A percentile compares a stretch with the other conserved stretches of the same genome.
Conservation (phyloP, 1,140 invertebrate genomes). For the Heliconius eleuchia region DNA sequence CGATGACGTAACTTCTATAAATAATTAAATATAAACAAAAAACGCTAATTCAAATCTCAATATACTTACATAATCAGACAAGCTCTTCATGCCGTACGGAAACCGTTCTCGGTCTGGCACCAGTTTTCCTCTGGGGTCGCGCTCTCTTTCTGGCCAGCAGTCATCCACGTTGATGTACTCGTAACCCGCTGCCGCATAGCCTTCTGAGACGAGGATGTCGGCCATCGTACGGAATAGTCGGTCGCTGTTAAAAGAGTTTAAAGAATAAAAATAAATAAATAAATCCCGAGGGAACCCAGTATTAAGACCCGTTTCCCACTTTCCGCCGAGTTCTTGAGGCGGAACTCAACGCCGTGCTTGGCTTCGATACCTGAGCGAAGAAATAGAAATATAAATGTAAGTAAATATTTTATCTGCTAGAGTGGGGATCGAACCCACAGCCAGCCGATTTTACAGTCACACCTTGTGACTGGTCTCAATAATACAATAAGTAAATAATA, state of each 20-base stretch:
- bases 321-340: no score
- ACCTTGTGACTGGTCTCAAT: no score
- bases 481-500: no score
- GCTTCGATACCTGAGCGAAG: no score
- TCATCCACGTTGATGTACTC: slow-evolving; percentile 97
- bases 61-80: slow-evolving; percentile 93
- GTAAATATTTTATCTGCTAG: no score
- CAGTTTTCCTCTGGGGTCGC: slow-evolving; percentile 89
- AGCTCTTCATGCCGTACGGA: slow-evolving; percentile 94
- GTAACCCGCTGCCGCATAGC: slow-evolving; percentile 94
- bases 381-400: no score
- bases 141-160: slow-evolving; percentile 94
- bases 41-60: slow-evolving; percentile 37
- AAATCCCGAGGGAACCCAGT: no score
- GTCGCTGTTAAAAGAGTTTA: slow-evolving; percentile 85
- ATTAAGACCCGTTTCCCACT: no score
- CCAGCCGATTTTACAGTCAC: no score
- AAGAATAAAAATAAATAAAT: no score
- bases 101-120: slow-evolving; percentile 93
- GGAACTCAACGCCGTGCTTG: no score
- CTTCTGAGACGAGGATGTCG: slow-evolving; percentile 93
- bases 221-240: slow-evolving; percentile 95
- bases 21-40: not conserved
- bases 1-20: not conserved
- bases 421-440: no score